Evolutionary conservation across 1,140 invertebrate species (phyloP), one percentile per base, ranked within the genome.

Genomic region (Delia radicum): DNA sequence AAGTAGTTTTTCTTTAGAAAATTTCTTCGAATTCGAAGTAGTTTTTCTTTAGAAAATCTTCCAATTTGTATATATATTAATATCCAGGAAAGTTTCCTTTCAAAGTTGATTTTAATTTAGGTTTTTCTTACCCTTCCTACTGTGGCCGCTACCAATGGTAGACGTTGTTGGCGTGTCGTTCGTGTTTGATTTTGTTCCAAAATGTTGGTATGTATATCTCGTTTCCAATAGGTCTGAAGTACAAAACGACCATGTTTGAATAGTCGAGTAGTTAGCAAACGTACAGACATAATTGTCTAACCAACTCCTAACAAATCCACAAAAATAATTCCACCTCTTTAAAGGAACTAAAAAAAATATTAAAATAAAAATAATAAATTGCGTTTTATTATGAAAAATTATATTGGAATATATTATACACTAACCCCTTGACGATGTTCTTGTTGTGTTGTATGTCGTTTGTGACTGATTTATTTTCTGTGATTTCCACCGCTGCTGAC

Each of bases 191-290:
- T 87, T 87, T 87, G 85, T 87, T 88, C 87, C 82, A 85, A 87
- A 89, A 89, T 88, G 88, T 89, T 89, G 88, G 87, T 86, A 77
- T 85, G 82, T 81, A 83, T 83, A 75, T 89, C 86, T 79, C 86
- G 84, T 81, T 87, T 88, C 79, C 85, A 87, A 73, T 88, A 79
- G 77, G 83, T 84, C 76, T 87, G 88, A 65, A 89, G 61, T 78
- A 89, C 77, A 76, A 86, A 81, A 77, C 88, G 89, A 90, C 89
- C 89, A 90, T 90, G 88, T 88, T 89, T 89, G 78, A 88, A 74
- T 21, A 90, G 81, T 83, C 88, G 88, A 80, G 86, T 80, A 29
- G 86, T 87, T 31, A 84, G 79, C 65, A 87, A 81, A 79, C 89
- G 87, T 80, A 90, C 86, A 80, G 89, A 90, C 89, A 90, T 90